Base-by-base conservation (phyloP, 2,113 vertebrate species). In the Otis tarda region DNA sequence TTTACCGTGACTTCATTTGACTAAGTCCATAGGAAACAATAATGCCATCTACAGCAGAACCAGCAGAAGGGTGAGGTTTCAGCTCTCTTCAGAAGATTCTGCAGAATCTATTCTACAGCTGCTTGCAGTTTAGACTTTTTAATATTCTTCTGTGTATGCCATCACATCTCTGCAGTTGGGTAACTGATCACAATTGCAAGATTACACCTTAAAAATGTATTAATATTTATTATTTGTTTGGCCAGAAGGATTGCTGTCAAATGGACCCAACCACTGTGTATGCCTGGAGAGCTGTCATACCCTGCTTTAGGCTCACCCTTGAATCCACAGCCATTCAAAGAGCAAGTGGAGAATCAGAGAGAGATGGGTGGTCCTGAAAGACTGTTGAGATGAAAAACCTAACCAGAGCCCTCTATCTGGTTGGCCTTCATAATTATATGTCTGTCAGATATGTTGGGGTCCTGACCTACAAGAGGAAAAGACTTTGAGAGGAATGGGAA, bases 101-200 rank as follows among this genome's bases (percentile, higher is more conserved):
- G 79, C 80, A 23, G 23, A 59, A 59, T 86, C 74, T 89, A 30
- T 83, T 87, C 74, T 68, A 83, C 93, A 96, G 94, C 94, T 96
- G 68, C 83, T 89, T 80, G 18, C 67, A 63, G 49, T 93, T 68
- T 63, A 43, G 30, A 49, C 10, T 50, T 60, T 43, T 43, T 41
- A 78, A 17, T 70, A 52, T 20, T 78, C 21, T 89, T 84, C 23
- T 67, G 1, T 63, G 56, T 43, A 74, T 43, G 57, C 53, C 14
- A 6, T 76, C 59, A 8, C 30, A n/a, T 84, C 53, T 56, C 31
- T 60, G 69, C 59, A 69, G 47, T 55, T 55, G 88, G 47, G 53
- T 17, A 53, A 14, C 56, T 64, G 25, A 55, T 77, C 21, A 6
- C 12, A 65, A 39, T 27, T 87, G 39, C 41, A 68, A 77, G 56